These are phyloP conservation scores for Archivesica marissinica DNA, from an alignment of 1,140 invertebrate genomes.

Conservation along the genomic window DNA sequence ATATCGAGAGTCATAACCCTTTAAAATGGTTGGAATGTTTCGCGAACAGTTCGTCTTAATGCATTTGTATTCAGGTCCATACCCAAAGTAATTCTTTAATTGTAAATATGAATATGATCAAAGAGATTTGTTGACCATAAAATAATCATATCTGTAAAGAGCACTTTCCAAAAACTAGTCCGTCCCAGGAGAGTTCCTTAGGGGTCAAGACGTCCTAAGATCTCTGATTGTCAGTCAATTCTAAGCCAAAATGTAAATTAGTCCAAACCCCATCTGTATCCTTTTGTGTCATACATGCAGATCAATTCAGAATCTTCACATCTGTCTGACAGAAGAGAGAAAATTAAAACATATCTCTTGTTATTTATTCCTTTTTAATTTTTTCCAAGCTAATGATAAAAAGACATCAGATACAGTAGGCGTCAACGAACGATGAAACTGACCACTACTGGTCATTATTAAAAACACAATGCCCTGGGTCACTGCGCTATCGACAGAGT, in stretches of 20 bases:
- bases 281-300: conserved; percentile 45
- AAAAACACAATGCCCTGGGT: conserved; percentile 51
- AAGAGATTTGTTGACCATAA: conserved; percentile 19
- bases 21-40: no score
- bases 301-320: conserved; percentile 23
- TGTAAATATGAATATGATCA: no score
- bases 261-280: conserved; percentile 45
- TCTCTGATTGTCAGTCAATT: conserved; percentile 7
- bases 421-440: conserved; percentile 19
- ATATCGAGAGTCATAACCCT: no score
- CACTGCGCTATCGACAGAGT: conserved; percentile 51
- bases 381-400: conserved; percentile 36
- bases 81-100: no score
- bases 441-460: conserved; percentile 46
- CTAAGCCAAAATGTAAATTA: conserved; percentile 40
- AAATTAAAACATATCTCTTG: conserved; percentile 53
- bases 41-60: no score
- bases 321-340: conserved; percentile 48
- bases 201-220: conserved; percentile 42
- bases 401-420: conserved; percentile 57
- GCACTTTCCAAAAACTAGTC: no score
- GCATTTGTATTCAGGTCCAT: no score
- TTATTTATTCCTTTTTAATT: conserved; percentile 60
- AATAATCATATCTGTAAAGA: conserved; percentile 14
- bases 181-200: no score